These are phyloP conservation scores for Agonopterix alstromeriana DNA, from an alignment of 2,888 invertebrate species.

Conservation along the genomic window DNA sequence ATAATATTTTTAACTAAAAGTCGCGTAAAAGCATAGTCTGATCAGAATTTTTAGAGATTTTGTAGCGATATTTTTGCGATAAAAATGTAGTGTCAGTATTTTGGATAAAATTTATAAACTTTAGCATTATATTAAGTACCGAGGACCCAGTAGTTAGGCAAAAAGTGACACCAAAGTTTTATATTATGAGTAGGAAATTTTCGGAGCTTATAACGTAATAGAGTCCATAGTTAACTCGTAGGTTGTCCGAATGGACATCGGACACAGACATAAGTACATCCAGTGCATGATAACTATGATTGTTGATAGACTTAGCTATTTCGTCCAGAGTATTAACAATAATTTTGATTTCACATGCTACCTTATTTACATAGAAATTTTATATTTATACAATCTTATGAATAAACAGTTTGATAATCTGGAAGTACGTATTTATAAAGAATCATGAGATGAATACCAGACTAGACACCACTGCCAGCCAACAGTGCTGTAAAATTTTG, in stretches of 20 bases:
- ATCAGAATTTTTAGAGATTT: constrained; percentile 49
- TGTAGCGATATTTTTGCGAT: constrained; percentile 65
- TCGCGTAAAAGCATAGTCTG: constrained; percentile 37
- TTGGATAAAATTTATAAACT: constrained; percentile 58
- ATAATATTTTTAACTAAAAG: constrained; percentile 32
- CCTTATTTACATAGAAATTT: too few species aligned
- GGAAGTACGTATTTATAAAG: too few species aligned
- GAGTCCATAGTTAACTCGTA: constrained; percentile 23
- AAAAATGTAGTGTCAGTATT: constrained; percentile 62
- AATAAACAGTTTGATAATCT: too few species aligned
- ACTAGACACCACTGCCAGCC: too few species aligned
- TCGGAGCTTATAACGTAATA: constrained; percentile 60
- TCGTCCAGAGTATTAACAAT: constrained; percentile 38
- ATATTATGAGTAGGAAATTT: constrained; percentile 41
- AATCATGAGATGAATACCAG: too few species aligned
- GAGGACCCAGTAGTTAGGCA: constrained; percentile 66
- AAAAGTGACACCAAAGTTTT: constrained; percentile 66
- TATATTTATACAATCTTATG: too few species aligned
- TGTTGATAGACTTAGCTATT: constrained; percentile 50
- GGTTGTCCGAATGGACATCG: constrained; percentile 1
- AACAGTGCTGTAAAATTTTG: too few species aligned
- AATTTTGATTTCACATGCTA: background rate
- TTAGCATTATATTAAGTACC: constrained; percentile 43
- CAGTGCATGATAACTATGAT: constrained; percentile 25
- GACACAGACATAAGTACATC: constrained; percentile 14